Base-by-base conservation (phyloP, 2,888 invertebrate species). In the Scaptomyza caliginosa region DNA sequence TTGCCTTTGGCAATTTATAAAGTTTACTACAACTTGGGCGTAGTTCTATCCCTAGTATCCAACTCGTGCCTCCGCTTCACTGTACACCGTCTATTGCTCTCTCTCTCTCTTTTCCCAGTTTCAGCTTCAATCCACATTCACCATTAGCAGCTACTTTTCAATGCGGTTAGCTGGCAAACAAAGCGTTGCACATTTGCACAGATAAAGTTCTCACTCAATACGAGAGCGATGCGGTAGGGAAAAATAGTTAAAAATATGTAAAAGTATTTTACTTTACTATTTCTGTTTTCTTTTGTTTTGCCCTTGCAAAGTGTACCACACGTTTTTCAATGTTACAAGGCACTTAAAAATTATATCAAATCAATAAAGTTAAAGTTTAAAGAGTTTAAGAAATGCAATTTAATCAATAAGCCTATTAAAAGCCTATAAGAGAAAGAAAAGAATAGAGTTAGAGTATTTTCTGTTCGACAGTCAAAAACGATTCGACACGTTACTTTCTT, bases 71-170 rank as follows among this genome's bases (percentile, higher is more conserved):
- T 13, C 23, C 45, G 21, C 38, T 26, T 16, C 46, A 11, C 17
- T 16, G 16, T 49, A 7, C 34, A 34, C 16, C 16, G 32, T 34
- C 32, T 7, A 7, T 34, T 30, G 28, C 28, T n/a, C 28, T 28
- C 28, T 30, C 30, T 23, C 23, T n/a, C 32, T 28, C 38, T 11
- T 13, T 21, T n/a, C 2, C 30, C 24, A n/a, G n/a, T n/a, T n/a
- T n/a, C 16, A 23, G 23, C 74, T 60, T 64, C 65, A 79, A 79
- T 70, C 63, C 80, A 65, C 80, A 82, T 82, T 86, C 70, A 78
- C 86, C 83, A 83, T 83, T 83, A 87, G 83, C 87, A 83, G 83
- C 88, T 85, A 87, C 79, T 83, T 83, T 83, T 87, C 87, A 87
- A 85, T 83, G 83, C 65, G 87, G 83, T 83, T 83, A 87, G 83